Evolutionary conservation across 2,888 invertebrate genomes (phyloP), one percentile per base, ranked within the genome.

Genomic region (Proisotoma minuta): DNA sequence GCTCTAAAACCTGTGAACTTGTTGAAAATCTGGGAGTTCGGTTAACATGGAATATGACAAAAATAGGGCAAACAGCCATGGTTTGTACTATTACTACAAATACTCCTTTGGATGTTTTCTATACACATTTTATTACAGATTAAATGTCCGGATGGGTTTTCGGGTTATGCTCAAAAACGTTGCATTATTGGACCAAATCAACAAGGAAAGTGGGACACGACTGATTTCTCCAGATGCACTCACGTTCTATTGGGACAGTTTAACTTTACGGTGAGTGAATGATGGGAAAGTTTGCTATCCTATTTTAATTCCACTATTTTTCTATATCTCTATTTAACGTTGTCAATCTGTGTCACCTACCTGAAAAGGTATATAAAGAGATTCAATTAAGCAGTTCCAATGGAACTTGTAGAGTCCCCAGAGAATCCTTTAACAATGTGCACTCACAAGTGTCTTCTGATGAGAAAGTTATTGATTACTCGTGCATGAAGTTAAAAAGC

Each of bases 211-310:
- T 52, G 52, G 52, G 52, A 5, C 15, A 26, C 52, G 2, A 27
- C 52, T 3, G 52, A 52, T 18, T 52, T 52, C n/a, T 52, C 52
- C 29, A 12, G 52, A 4, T 50, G 24, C 20, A 24, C 50, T n/a
- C 24, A 23, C 24, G 8, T 8, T 10, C 24, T 8, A 5, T 20
- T 24, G 8, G 22, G 10, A 5, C 22, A 23, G 8, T 8, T 52
- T 15, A 8, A 52, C 52, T 27, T 24, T 18, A 47, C 47, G n/a
- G 47, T 47, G 20, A 47, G 47, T n/a, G 5, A 28, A 8, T 10
- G 8, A 15, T 34, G 34, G 34, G 34, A 34, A 34, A 34, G 15
- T 10, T 34, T 15, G 15, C 8, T 8, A 15, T 34, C 8, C 8
- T 10, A 34, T 34, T 34, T 15, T 34, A 34, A 34, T 10, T 34